Evolutionary conservation across 2,113 vertebrate species (phyloP), one percentile per base, ranked within the genome.

Genomic region (Misgurnus mizolepis): DNA sequence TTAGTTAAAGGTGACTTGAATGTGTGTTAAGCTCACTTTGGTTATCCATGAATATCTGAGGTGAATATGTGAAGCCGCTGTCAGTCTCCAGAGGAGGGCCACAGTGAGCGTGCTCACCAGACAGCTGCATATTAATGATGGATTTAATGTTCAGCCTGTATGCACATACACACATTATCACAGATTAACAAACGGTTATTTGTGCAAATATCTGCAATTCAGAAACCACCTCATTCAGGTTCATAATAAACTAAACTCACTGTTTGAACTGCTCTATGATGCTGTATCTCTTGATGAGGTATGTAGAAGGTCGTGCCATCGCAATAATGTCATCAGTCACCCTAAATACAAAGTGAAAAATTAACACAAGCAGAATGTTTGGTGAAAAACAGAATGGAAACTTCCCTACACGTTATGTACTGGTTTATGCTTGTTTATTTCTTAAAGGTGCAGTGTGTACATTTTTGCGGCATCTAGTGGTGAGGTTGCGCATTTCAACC

Each of bases 41-140:
- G 64, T 91, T 92, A 18, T 94, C 92, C 93, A 94, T 95, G 87
- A 95, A 94, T 86, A 81, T 78, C 87, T 95, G 92, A 8, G 93
- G 93, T 17, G 88, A 90, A 85, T 95, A 95, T 1, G 94, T 92
- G 85, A 95, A 95, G 22, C 93, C 93, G 82, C 92, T 94, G 40
- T 87, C 81, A 41, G 85, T 85, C 43, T 94, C 90, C 5, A 94
- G 84, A 3, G 89, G 80, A 53, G 93, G 92, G 50, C 93, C 94
- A 68, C 94, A 95, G 88, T 93, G 88, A 80, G 89, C 88, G n/a
- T 95, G 94, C 66, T 95, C 93, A 39, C 93, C 92, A 4, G 91
- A 90, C 2, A 93, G 65, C 89, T 95, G 94, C 89, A 93, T 93
- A 83, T 93, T 95, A 82, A 95, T 92, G 83, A 95, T 84, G 0